These are phyloP conservation scores for Dicrostonyx torquatus DNA, from an alignment of 2,797 vertebrate genomes.

Conservation along the genomic window DNA sequence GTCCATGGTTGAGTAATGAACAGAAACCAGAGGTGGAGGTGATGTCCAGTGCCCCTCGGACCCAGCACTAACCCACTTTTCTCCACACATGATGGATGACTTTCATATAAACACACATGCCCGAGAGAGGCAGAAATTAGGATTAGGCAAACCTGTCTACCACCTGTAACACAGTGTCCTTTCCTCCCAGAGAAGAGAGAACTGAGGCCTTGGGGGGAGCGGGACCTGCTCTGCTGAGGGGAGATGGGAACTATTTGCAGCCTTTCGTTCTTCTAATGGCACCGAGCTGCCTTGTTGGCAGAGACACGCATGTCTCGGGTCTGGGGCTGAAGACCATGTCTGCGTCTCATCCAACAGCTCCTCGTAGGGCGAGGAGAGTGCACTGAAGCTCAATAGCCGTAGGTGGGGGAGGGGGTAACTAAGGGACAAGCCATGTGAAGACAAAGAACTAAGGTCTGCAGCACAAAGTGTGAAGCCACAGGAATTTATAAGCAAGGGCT, in stretches of 20 bases:
- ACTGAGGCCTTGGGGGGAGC: not conserved
- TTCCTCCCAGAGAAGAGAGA: not conserved
- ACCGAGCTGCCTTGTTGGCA: not conserved
- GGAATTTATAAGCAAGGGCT: not conserved
- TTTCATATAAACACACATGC: not conserved
- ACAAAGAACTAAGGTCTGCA: not conserved
- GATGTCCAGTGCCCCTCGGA: not conserved
- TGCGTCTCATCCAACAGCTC: not conserved
- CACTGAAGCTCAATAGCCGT: not conserved
- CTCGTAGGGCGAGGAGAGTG: not conserved
- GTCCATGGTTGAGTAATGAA: not conserved
- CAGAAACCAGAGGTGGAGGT: not conserved
- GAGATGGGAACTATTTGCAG: conserved; percentile 29
- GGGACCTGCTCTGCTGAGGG: not conserved
- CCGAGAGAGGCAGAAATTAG: not conserved
- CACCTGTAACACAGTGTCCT: not conserved
- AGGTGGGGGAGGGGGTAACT: not conserved
- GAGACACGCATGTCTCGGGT: not conserved
- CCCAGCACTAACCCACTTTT: not conserved
- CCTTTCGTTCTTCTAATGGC: not conserved
- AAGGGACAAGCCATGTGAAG: not conserved
- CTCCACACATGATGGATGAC: not conserved
- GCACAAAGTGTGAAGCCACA: not conserved
- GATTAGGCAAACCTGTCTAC: conserved; percentile 2
- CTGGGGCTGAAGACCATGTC: not conserved